phyloP scores from a whole-genome alignment of 2,113 vertebrate species.

The Sigmodon hispidus region DNA sequence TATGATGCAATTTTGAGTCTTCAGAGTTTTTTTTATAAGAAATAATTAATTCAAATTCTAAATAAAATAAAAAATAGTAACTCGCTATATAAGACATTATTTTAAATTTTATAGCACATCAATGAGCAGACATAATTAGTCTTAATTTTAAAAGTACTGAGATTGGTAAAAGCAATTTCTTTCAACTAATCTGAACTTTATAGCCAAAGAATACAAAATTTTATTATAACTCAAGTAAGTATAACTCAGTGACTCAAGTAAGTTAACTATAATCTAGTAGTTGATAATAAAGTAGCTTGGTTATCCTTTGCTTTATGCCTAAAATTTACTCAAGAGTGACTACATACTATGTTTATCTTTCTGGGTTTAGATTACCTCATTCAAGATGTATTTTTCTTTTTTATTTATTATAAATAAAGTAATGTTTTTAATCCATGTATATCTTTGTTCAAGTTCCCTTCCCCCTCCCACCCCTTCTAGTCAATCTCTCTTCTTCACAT shows the following conservation, averaged over 20 bases:
- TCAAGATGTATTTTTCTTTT: no score
- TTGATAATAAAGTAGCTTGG: background rate
- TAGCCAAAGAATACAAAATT: background rate
- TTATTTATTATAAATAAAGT: no score
- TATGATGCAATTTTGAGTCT: background rate
- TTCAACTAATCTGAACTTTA: background rate
- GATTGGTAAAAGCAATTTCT: background rate
- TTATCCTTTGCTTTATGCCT: no score
- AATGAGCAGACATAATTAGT: background rate
- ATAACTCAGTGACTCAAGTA: background rate
- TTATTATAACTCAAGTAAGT: constrained; percentile 27
- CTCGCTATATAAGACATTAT: background rate
- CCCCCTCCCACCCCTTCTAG: no score
- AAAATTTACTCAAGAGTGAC: no score
- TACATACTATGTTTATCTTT: no score
- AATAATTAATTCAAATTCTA: background rate
- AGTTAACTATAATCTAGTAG: background rate
- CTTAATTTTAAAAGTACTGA: background rate
- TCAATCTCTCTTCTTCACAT: no score
- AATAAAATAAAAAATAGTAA: background rate
- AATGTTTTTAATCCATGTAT: no score
- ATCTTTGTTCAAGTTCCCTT: no score
- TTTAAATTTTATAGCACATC: background rate
- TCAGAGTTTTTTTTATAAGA: background rate
- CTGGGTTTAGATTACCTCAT: no score